Evolutionary conservation across 2,113 vertebrate species (phyloP), one percentile per base, ranked within the genome.

Genomic region (Phodopus roborovskii): DNA sequence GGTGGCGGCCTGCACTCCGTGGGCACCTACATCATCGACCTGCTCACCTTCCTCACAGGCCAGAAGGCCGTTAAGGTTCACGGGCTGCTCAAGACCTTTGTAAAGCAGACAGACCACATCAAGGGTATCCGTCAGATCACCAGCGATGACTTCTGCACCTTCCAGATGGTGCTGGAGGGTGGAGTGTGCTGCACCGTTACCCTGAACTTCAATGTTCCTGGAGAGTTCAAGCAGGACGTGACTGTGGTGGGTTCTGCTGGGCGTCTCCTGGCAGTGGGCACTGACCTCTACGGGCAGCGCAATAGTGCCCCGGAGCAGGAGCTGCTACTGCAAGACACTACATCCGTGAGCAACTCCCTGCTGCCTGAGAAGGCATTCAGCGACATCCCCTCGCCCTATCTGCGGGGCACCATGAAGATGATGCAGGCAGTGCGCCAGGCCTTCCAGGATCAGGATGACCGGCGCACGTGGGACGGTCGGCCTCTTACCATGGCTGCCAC

Each of bases 81-180:
- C 0, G 99, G 99, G 92, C 98, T 99, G 98, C 99, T 99, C 84
- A 99, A 99, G 98, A 99, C 99, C 66, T 99, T 99, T 0, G 99
- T 99, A 93, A 99, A 99, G 97, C 99, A 99, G 98, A 99, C 99
- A 0, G 99, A 99, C 96, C 99, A 99, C 98, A 99, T 99, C 98
- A 99, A 98, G 81, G 99, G 99, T 64, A 99, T 99, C 98, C 99
- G 99, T 4, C 99, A 99, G 98, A 99, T 99, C 98, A 99, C 99
- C 98, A 99, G 99, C 10, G 99, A 99, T 0, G 99, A 99, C 98
- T 99, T 99, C 98, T 99, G 99, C 97, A 99, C 99, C 0, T 99
- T 99, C 95, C 99, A 99, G 98, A 99, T 99, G 99, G 99, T 99
- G 24, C 98, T 99, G 97, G 99, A 99, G 95, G 99, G 99, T 0